Evolutionary conservation across 2,113 vertebrate species (phyloP).

Genomic region (Cebidichthys violaceus): DNA sequence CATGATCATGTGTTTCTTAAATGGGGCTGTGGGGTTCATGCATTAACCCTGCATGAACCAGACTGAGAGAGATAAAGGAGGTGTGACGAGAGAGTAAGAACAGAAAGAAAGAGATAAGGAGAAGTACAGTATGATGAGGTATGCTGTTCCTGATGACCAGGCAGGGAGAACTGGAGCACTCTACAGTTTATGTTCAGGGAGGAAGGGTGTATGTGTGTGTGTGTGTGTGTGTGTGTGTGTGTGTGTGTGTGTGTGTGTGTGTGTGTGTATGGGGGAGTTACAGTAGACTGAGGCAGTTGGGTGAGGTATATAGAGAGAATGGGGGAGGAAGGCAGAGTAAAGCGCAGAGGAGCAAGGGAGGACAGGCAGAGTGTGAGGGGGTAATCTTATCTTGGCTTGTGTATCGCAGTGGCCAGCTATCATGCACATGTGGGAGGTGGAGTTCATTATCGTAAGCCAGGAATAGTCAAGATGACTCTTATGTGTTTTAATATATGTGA

Average conservation of each 20-base stretch:
- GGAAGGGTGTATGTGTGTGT: background rate
- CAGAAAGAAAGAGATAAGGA: conserved; percentile 61
- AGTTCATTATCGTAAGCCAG: conserved; percentile 40
- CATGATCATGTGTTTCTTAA: background rate
- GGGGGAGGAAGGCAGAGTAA: conserved; percentile 35
- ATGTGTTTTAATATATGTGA: background rate
- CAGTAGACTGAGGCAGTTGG: conserved; percentile 3
- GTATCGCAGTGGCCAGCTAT: conserved; percentile 53
- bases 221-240: background rate
- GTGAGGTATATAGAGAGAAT: conserved; percentile 24
- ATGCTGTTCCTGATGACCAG: conserved; percentile 42
- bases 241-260: background rate
- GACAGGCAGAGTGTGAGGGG: conserved; percentile 54
- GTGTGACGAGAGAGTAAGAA: conserved; percentile 55
- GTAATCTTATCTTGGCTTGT: conserved; percentile 70
- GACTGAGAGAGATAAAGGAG: conserved; percentile 28
- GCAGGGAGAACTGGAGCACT: conserved; percentile 1
- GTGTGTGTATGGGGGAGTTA: conserved; percentile 1
- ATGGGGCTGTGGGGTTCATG: conserved; percentile 17
- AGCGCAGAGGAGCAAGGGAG: conserved; percentile 55
- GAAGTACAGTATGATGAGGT: conserved; percentile 45
- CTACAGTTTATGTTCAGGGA: conserved; percentile 16
- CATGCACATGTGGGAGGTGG: conserved; percentile 40
- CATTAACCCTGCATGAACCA: conserved; percentile 55
- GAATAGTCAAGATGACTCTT: conserved; percentile 48